These are phyloP conservation scores for Neoaliturus tenellus DNA, from an alignment of 2,888 invertebrate genomes.

Conservation along the genomic window DNA sequence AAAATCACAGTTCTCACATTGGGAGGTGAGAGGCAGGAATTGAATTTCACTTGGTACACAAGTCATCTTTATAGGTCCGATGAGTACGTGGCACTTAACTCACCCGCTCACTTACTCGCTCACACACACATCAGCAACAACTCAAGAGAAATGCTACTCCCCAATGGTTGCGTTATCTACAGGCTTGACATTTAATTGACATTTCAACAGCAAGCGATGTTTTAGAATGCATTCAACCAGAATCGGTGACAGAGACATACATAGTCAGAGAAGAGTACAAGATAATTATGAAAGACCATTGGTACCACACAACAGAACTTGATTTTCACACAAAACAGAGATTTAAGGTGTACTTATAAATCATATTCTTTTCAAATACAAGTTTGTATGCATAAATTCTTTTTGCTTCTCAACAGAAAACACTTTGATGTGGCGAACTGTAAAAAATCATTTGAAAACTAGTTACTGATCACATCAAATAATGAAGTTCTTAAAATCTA, in stretches of 20 bases:
- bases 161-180: too few relatives aligned
- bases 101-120: not conserved
- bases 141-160: slow-evolving; percentile 28
- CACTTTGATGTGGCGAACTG: too few relatives aligned
- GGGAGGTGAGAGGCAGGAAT: slow-evolving; percentile 64
- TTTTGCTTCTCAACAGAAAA: too few relatives aligned
- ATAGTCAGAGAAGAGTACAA: not conserved
- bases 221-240: slow-evolving; percentile 18
- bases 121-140: not conserved
- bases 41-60: slow-evolving; percentile 47
- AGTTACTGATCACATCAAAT: too few relatives aligned
- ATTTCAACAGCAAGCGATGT: slow-evolving; percentile 33
- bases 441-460: too few relatives aligned
- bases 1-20: slow-evolving; percentile 63
- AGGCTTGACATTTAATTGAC: slow-evolving; percentile 29
- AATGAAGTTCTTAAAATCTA: not conserved
- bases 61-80: too few relatives aligned
- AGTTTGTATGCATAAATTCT: too few relatives aligned
- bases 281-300: slow-evolving; percentile 13
- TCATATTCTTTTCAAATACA: too few relatives aligned
- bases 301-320: slow-evolving; percentile 1
- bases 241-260: not conserved
- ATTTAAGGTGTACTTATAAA: too few relatives aligned
- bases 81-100: slow-evolving; percentile 14
- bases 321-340: too few relatives aligned